phyloP scores from a whole-genome alignment of 2,113 vertebrate species.

The Macaca mulatta region DNA sequence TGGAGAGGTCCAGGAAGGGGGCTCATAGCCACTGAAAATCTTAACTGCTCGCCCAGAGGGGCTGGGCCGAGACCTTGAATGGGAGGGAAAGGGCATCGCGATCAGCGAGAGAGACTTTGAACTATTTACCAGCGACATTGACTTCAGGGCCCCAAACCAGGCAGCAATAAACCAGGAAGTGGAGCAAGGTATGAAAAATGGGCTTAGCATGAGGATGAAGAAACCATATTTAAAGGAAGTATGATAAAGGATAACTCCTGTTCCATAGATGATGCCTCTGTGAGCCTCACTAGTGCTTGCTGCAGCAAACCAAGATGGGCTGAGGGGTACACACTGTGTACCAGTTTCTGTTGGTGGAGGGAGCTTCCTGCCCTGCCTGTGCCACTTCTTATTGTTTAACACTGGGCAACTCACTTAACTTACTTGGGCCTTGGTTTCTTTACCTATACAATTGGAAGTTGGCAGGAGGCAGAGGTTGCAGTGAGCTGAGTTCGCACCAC shows the following conservation, averaged over 20 bases:
- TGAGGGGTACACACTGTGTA: accelerated
- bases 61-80: conserved; percentile 71
- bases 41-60: conserved; percentile 74
- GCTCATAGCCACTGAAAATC: conserved; percentile 68
- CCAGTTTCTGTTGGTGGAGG: background rate
- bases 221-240: conserved; percentile 38
- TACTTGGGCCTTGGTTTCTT: background rate
- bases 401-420: background rate
- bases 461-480: too few species aligned
- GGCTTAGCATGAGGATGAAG: conserved; percentile 37
- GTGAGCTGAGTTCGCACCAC: too few species aligned
- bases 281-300: background rate
- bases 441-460: background rate
- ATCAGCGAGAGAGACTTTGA: conserved; percentile 69
- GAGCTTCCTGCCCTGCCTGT: background rate
- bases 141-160: conserved; percentile 70
- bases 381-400: background rate
- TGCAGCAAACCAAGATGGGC: background rate
- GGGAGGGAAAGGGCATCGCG: conserved; percentile 72
- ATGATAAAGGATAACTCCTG: background rate
- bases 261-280: background rate
- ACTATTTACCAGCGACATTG: conserved; percentile 55
- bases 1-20: conserved; percentile 64
- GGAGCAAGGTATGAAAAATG: conserved; percentile 36
- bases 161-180: conserved; percentile 53